Evolutionary conservation across 2,888 invertebrate genomes (phyloP).

Genomic region (Pharmacophagus antenor): DNA sequence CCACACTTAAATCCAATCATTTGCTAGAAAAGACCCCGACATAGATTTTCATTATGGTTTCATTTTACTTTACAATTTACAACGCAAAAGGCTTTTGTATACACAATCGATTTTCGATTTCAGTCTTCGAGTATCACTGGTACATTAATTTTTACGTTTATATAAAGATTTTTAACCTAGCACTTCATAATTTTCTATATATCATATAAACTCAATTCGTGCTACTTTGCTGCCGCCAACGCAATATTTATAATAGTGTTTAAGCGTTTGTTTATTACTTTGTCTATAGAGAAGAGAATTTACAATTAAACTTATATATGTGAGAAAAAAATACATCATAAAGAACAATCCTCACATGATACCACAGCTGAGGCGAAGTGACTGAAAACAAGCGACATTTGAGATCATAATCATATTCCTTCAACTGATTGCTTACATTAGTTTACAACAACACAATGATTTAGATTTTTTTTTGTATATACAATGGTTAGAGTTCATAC

Average conservation of each 20-base stretch:
- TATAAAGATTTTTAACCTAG: background rate
- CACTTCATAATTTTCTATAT: background rate
- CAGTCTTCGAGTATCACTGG: background rate
- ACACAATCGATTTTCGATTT: background rate
- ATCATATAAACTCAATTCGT: too few relatives aligned
- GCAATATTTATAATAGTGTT: too few relatives aligned
- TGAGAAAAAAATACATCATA: background rate
- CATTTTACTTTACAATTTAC: background rate
- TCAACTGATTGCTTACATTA: background rate
- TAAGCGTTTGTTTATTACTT: too few relatives aligned
- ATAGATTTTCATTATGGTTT: background rate
- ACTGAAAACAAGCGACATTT: background rate
- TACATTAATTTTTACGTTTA: too few relatives aligned
- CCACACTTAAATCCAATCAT: background rate
- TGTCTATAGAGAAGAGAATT: too few relatives aligned
- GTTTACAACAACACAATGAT: background rate
- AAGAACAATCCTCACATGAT: background rate
- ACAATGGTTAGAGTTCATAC: too few relatives aligned
- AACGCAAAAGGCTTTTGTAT: background rate
- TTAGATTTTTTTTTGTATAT: background rate
- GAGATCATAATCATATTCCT: background rate
- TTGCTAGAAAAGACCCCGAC: background rate
- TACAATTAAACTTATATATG: background rate
- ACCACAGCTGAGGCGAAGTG: background rate
- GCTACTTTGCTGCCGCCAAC: too few relatives aligned